Base-by-base conservation (phyloP, 2,113 vertebrate species). In the Caloenas nicobarica region DNA sequence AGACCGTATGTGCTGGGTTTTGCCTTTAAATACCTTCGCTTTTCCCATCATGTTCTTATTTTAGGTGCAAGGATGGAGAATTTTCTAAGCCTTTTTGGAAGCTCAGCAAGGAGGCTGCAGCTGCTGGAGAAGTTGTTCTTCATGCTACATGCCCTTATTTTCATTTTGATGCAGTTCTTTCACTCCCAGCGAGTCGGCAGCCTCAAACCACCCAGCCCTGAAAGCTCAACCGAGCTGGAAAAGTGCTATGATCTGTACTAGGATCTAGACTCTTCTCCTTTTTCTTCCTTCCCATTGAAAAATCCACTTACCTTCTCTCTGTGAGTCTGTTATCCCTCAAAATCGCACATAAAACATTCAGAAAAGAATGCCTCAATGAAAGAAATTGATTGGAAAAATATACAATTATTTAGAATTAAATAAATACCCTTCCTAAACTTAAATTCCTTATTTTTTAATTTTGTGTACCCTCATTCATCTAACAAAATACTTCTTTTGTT, bases 1-100 rank as follows among this genome's bases (percentile, higher is more conserved):
- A 81, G 90, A 57, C 13, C 0, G 0, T 16, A 1, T 5, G 2
- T 33, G 10, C 51, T 40, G 13, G 3, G 13, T 22, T 62, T 57
- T 80, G 34, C 60, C 36, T 83, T 88, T 44, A 57, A 91, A 57
- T 51, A 33, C 6, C 9, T 66, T 53, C 0, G 1, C 21, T 64
- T 80, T 76, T 38, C 54, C 71, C 26, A 19, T 38, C 64, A n/a
- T 16, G 3, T 66, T 82, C 57, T 44, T 83, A 33, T 34, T 86
- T 83, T 0, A 4, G 22, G 22, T 14, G 34, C 16, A 33, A 50
- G 66, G 78, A 15, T 51, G 58, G 11, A 13, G 54, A 14, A 26
- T 88, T 91, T 89, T 80, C 62, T 70, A 61, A 51, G 16, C 7
- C 22, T 82, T 88, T 95, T 58, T 0, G 7, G 57, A 25, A 14